Evolutionary conservation across 2,888 invertebrate genomes (phyloP), one percentile per base, ranked within the genome.

Genomic region (Tillus elongatus): DNA sequence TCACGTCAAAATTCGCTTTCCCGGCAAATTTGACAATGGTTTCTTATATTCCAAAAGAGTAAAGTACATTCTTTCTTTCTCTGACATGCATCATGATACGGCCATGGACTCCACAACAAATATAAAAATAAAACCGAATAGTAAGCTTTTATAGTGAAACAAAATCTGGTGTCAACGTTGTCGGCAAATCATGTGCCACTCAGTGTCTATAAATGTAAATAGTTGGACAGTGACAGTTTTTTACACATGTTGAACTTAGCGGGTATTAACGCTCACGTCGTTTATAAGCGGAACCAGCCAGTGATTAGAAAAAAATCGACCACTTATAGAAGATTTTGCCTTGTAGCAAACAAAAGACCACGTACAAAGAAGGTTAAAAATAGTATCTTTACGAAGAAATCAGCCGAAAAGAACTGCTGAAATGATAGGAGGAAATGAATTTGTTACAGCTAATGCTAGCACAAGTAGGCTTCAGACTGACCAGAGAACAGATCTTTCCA

Each of bases 201-300:
- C 42, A 3, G 48, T 50, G 15, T 14, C 15, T 4, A 30, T 44
- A 37, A 45, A 40, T 30, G 45, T 48, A 15, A 40, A 42, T 38
- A 44, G 49, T 41, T 52, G 51, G 48, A 47, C 46, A 30, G 33
- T 54, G 29, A 41, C 34, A 29, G 28, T 51, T 31, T 50, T 53
- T 37, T 52, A 42, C 37, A 39, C 41, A 26, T 51, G 13, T n/a
- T 52, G n/a, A 45, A 52, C 29, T 45, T 51, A 31, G 43, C 49
- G 12, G 47, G 44, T n/a, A 50, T 51, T 11, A 24, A 24, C n/a
- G 8, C 15, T 13, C 24, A 37, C 24, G 15, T 39, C 30, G 26
- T 32, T 13, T 39, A 39, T 15, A 30, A 37, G 27, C 30, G 33
- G 10, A 14, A 14, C 3, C 26, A 36, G 9, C 8, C 33, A 15